Evolutionary conservation across 2,888 invertebrate genomes (phyloP).

Genomic region (Darwinula stevensoni): DNA sequence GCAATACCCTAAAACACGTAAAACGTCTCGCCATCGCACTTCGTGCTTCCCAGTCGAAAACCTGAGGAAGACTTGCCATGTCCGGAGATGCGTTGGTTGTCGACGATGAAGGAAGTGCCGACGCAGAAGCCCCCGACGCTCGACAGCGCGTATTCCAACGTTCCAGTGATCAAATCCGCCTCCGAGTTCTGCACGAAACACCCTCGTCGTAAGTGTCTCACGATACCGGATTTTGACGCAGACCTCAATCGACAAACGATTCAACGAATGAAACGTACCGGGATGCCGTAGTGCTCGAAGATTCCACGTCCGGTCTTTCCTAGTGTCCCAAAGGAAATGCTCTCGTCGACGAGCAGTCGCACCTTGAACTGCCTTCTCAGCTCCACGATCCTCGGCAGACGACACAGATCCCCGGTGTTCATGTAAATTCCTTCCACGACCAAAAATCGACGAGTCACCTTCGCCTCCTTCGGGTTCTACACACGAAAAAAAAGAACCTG

Average conservation of each 20-base stretch:
- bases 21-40: neutral
- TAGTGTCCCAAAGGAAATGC: slow-evolving; percentile 59
- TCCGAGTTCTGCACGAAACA: too few relatives aligned
- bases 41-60: neutral
- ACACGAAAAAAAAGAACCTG: slow-evolving; percentile 6
- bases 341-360: slow-evolving; percentile 76
- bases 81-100: slow-evolving; percentile 51
- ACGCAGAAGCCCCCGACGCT: slow-evolving; percentile 81
- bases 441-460: slow-evolving; percentile 36
- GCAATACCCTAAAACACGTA: slow-evolving; percentile 39
- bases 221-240: too few relatives aligned
- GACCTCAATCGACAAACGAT: too few relatives aligned
- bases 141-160: slow-evolving; percentile 57
- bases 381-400: slow-evolving; percentile 43
- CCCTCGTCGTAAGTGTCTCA: too few relatives aligned
- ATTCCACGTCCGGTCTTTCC: slow-evolving; percentile 63
- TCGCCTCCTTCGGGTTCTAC: slow-evolving; percentile 37
- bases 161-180: slow-evolving; percentile 65
- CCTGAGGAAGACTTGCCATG: neutral
- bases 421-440: slow-evolving; percentile 76
- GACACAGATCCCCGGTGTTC: slow-evolving; percentile 69
- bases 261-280: slow-evolving; percentile 19
- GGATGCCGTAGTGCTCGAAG: slow-evolving; percentile 48
- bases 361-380: slow-evolving; percentile 60
- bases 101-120: slow-evolving; percentile 67